These are phyloP conservation scores for Carettochelys insculpta DNA, from an alignment of 2,113 vertebrate genomes.

Conservation along the genomic window DNA sequence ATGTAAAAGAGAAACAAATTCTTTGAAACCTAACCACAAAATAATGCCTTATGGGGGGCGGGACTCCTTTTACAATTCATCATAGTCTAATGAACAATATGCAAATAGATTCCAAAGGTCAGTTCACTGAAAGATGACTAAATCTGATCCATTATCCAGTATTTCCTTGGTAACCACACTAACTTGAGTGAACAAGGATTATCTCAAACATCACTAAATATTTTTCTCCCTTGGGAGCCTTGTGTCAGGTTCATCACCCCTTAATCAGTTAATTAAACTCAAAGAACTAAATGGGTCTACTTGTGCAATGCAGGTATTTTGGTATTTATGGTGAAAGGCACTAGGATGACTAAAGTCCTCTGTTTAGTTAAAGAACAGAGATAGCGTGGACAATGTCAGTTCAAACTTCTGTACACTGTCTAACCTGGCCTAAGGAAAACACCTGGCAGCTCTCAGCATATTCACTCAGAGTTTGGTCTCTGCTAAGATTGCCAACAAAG, in stretches of 20 bases:
- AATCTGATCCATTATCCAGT: not conserved
- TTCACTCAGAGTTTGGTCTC: not conserved
- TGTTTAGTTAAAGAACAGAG: not conserved
- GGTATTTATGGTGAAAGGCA: not conserved
- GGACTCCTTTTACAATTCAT: constrained; percentile 24
- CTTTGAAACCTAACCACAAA: not conserved
- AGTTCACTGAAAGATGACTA: constrained; percentile 28
- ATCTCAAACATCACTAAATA: not conserved
- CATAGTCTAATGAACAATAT: not conserved
- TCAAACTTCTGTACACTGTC: not conserved
- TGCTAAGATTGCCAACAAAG: not conserved
- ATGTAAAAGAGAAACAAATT: not conserved
- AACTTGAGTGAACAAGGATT: accelerated
- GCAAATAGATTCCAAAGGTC: not conserved
- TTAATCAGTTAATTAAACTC: not conserved
- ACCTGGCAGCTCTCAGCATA: not conserved
- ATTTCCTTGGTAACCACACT: not conserved
- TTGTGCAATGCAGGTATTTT: not conserved
- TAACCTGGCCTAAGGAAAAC: not conserved
- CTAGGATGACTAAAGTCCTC: not conserved
- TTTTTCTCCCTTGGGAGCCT: not conserved
- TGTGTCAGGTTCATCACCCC: not conserved
- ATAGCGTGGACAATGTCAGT: not conserved
- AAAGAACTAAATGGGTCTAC: not conserved
- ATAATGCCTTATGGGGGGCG: not conserved